Conservation (phyloP, 2,113 vertebrate genomes). For the Xenopus tropicalis region UCB_Xtro_10.0 CM004443.2:61621001-61621500, state of each 20-base stretch:
- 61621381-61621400: slow-evolving; percentile 6
- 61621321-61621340: background rate
- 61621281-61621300: background rate
- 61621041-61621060: no score
- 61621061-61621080: no score
- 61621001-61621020: no score
- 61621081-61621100: no score
- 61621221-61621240: background rate
- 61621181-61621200: no score
- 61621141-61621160: no score
- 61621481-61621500: background rate
- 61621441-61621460: background rate
- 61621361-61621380: slow-evolving; percentile 14
- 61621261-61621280: background rate
- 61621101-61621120: no score
- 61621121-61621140: no score
- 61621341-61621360: slow-evolving; percentile 9
- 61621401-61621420: background rate
- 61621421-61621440: slow-evolving; percentile 1
- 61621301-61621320: slow-evolving; percentile 1
- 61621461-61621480: background rate
- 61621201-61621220: no score
- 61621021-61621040: no score
- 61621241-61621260: background rate
- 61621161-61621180: no score